phyloP scores from a whole-genome alignment of 92 coral and sea anemone species.

The Scolanthus callimorphus region DNA sequence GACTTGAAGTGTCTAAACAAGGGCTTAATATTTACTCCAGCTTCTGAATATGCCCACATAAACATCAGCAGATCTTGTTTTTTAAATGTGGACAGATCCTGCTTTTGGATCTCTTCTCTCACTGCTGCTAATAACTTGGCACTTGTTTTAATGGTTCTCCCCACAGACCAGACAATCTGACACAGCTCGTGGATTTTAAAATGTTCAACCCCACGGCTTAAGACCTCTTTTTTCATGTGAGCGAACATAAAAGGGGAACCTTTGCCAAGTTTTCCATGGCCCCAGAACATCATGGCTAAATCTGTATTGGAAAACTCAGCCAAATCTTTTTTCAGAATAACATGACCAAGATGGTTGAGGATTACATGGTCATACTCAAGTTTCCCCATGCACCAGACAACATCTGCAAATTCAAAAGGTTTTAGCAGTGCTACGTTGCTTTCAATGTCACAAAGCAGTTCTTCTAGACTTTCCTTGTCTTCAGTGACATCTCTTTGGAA shows the following conservation, averaged over 20 bases:
- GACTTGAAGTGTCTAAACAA: slow-evolving; percentile 52
- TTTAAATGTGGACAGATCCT: slow-evolving; percentile 42
- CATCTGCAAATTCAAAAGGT: slow-evolving; percentile 58
- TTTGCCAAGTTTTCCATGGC: slow-evolving; percentile 55
- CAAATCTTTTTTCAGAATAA: slow-evolving; percentile 31
- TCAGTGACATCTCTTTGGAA: not conserved
- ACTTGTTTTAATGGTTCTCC: slow-evolving; percentile 45
- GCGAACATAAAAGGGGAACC: slow-evolving; percentile 39
- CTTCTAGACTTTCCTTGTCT: slow-evolving; percentile 1
- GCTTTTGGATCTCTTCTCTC: slow-evolving; percentile 45
- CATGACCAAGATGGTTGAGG: slow-evolving; percentile 50
- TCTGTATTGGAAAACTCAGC: slow-evolving; percentile 60
- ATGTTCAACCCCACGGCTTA: slow-evolving; percentile 40
- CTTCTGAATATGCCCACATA: slow-evolving; percentile 73
- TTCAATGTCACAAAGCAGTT: slow-evolving; percentile 42
- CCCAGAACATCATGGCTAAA: slow-evolving; percentile 74
- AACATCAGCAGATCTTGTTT: slow-evolving; percentile 53
- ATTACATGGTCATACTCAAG: slow-evolving; percentile 20
- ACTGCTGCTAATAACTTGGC: slow-evolving; percentile 67
- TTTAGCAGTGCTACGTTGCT: slow-evolving; percentile 12
- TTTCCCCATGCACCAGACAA: slow-evolving; percentile 59
- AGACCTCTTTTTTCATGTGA: slow-evolving; percentile 48
- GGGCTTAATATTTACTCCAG: slow-evolving; percentile 49
- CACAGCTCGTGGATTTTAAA: slow-evolving; percentile 58
- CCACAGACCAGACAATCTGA: slow-evolving; percentile 84